Evolutionary conservation across 2,113 vertebrate genomes (phyloP).

Genomic region (Actinemys pallida): DNA sequence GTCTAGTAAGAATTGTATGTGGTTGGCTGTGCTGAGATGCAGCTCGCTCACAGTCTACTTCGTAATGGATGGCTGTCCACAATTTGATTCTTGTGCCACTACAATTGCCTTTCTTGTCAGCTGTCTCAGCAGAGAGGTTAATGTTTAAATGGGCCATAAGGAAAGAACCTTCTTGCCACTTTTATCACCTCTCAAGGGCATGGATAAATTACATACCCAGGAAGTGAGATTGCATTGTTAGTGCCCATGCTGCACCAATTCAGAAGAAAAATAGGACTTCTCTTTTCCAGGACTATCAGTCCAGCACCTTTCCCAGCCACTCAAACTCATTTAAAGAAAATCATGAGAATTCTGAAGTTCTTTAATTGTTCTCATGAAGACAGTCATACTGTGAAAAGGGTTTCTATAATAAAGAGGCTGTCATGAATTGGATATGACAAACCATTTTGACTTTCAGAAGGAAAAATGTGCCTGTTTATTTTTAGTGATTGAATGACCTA

Average conservation of each 20-base stretch:
- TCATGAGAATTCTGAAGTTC: background rate
- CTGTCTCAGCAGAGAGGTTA: background rate
- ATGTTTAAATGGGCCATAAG: background rate
- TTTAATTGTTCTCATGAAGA: constrained; percentile 5
- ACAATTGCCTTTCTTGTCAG: constrained; percentile 42
- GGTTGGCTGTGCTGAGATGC: background rate
- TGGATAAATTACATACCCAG: constrained; percentile 3
- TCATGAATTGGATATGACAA: background rate
- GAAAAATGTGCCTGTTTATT: constrained; percentile 12
- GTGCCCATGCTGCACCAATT: background rate
- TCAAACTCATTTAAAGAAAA: constrained; percentile 20
- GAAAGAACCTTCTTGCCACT: background rate
- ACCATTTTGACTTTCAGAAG: background rate
- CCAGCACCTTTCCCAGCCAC: background rate
- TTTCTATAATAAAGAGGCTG: background rate
- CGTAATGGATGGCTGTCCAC: background rate
- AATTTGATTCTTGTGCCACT: background rate
- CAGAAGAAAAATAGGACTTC: constrained; percentile 15
- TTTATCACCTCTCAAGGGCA: constrained; percentile 18
- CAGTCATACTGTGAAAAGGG: background rate
- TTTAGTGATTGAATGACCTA: background rate
- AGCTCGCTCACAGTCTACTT: background rate
- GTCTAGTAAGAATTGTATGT: rapidly evolving
- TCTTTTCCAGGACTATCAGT: constrained; percentile 19
- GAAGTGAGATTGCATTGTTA: background rate